These are phyloP conservation scores for Caenorhabditis becei DNA, from an alignment of 2,888 invertebrate species.

Conservation along the genomic window DNA sequence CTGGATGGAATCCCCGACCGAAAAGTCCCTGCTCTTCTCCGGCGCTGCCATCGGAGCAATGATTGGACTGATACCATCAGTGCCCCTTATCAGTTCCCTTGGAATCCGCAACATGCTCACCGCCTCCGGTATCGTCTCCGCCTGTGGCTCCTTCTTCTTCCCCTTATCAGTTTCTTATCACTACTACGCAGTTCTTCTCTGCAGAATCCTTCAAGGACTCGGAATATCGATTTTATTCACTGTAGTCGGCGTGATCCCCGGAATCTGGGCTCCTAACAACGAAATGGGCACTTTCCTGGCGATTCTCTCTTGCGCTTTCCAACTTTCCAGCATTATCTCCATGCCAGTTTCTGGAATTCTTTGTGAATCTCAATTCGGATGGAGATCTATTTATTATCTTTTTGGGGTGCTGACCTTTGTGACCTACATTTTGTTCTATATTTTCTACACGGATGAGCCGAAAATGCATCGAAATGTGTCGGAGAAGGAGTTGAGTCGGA, in stretches of 20 bases:
- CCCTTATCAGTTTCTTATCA: slow-evolving; percentile 20
- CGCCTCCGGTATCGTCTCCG: slow-evolving; percentile 32
- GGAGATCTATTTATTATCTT: slow-evolving; percentile 49
- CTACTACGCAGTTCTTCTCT: slow-evolving; percentile 20
- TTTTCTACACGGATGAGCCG: slow-evolving; percentile 47
- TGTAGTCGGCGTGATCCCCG: slow-evolving; percentile 29
- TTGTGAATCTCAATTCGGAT: slow-evolving; percentile 46
- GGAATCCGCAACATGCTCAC: slow-evolving; percentile 38
- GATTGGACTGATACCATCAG: slow-evolving; percentile 33
- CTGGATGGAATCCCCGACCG: slow-evolving; percentile 18
- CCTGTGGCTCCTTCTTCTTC: slow-evolving; percentile 25
- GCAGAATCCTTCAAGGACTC: slow-evolving; percentile 34
- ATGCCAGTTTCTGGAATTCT: slow-evolving; percentile 54
- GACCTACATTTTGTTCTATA: slow-evolving; percentile 31
- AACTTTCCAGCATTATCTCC: slow-evolving; percentile 25
- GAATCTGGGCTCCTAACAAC: slow-evolving; percentile 27
- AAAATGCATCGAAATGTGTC: slow-evolving; percentile 21
- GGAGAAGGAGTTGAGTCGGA: slow-evolving; percentile 22
- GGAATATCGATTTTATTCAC: slow-evolving; percentile 25
- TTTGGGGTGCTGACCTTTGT: slow-evolving; percentile 34
- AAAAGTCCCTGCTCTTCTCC: slow-evolving; percentile 40
- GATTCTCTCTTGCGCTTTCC: slow-evolving; percentile 29
- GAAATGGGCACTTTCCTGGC: slow-evolving; percentile 38
- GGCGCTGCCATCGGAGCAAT: slow-evolving; percentile 34
- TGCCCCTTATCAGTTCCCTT: slow-evolving; percentile 20